Conservation (phyloP, 1,140 invertebrate genomes). For the Bombyx mandarina region DNA sequence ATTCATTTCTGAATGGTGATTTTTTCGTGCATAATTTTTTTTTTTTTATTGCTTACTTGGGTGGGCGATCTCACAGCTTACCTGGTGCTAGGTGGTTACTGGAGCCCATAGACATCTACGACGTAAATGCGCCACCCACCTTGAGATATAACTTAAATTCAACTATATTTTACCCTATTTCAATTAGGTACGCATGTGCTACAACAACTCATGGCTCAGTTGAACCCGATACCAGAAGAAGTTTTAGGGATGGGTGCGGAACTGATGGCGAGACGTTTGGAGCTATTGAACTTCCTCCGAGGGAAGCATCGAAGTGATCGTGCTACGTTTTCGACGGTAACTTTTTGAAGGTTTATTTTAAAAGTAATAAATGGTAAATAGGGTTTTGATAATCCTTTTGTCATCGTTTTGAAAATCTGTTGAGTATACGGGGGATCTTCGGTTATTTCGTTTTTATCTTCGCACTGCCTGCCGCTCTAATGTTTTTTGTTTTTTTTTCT, state of each 20-base stretch:
- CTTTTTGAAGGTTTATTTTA: constrained; percentile 2
- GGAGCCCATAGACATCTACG: too few relatives aligned
- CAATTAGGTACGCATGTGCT: constrained; percentile 37
- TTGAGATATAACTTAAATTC: too few relatives aligned
- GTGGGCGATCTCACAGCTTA: too few relatives aligned
- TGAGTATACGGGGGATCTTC: not conserved
- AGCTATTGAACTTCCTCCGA: constrained; percentile 38
- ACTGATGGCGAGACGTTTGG: constrained; percentile 40
- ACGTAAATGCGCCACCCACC: too few relatives aligned
- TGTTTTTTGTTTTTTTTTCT: too few relatives aligned
- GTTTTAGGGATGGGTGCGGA: constrained; percentile 35
- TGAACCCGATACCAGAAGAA: constrained; percentile 44
- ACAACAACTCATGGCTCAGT: constrained; percentile 34
- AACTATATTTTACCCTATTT: not conserved
- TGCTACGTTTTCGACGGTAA: constrained; percentile 29
- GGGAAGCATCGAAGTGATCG: constrained; percentile 40
- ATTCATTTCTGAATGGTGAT: too few relatives aligned
- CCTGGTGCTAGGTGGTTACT: too few relatives aligned
- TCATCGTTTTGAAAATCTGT: not conserved
- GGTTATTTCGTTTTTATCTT: too few relatives aligned
- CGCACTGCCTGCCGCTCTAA: too few relatives aligned
- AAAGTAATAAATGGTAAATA: too few relatives aligned
- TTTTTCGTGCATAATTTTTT: too few relatives aligned
- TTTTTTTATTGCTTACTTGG: too few relatives aligned
- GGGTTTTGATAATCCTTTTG: not conserved